Evolutionary conservation across 2,888 invertebrate genomes (phyloP), one percentile per base, ranked within the genome.

Genomic region (Syrista parreyssii): DNA sequence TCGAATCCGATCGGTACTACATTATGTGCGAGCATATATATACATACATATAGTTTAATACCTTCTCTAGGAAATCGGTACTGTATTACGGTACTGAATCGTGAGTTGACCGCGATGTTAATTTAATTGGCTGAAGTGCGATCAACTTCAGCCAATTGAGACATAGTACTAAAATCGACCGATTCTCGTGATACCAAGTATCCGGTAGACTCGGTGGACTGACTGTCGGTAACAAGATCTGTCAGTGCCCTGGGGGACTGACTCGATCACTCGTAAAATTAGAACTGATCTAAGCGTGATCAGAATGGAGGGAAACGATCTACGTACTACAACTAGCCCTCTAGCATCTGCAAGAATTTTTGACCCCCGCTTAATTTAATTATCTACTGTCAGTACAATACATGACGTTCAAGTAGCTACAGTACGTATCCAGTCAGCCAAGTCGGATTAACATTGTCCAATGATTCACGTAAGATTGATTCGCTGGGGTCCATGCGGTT

Each of bases 221-320:
- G 36, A 72, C 36, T 31, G 31, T 74, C 15, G 74, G 31, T 32
- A 77, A 77, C 55, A 68, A 40, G 36, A 36, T 73, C 34, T 74
- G 74, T 72, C 36, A 74, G 31, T 35, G 75, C 75, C 77, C 33
- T 23, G 9, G 55, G 69, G 36, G 75, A 78, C 77, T 79, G 75
- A 81, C 79, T 68, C 78, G 78, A 81, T 82, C 75, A 75, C 84
- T 82, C 81, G 78, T 88, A 86, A 87, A 88, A 88, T 88, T 87
- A 88, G 86, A 87, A 79, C 85, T 86, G 87, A 87, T 85, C 85
- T 85, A 86, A 87, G 55, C 55, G 23, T 2, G 23, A 55, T 55
- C 55, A 55, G 55, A 55, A 55, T 55, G 55, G 55, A 55, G 12
- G 31, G 71, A 71, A 71, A 23, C 71, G 71, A 71, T 4, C 6